Evolutionary conservation across 2,113 vertebrate species (phyloP).

Genomic region (Hemichromis elongatus): DNA sequence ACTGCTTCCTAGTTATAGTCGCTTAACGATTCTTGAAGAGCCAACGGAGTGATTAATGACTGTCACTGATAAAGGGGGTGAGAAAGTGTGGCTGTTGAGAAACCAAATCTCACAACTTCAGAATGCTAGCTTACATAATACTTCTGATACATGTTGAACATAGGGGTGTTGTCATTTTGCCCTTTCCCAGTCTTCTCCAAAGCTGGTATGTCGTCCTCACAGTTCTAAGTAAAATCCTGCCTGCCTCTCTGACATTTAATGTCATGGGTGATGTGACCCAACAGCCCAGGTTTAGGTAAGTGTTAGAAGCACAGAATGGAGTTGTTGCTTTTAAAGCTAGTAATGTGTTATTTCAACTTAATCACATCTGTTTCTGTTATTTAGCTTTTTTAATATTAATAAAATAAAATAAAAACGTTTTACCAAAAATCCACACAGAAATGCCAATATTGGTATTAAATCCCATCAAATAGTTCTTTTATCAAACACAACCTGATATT

Average conservation of each 20-base stretch:
- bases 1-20: not conserved
- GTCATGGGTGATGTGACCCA: not conserved
- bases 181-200: not conserved
- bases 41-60: not conserved
- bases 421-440: fast-evolving
- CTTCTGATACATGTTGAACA: not conserved
- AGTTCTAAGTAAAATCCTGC: not conserved
- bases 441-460: not conserved
- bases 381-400: not conserved
- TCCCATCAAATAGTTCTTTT: not conserved
- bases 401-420: not conserved
- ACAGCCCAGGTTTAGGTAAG: not conserved
- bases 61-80: not conserved
- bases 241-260: not conserved
- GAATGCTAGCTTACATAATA: not conserved
- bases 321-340: not conserved
- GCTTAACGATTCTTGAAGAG: not conserved
- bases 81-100: not conserved
- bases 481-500: not conserved
- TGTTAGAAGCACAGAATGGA: not conserved
- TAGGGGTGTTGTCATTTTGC: not conserved
- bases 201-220: not conserved
- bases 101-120: not conserved
- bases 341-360: not conserved
- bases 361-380: not conserved